These are phyloP conservation scores for Heliconius nattereri DNA, from an alignment of 1,140 invertebrate genomes.

Conservation along the genomic window DNA sequence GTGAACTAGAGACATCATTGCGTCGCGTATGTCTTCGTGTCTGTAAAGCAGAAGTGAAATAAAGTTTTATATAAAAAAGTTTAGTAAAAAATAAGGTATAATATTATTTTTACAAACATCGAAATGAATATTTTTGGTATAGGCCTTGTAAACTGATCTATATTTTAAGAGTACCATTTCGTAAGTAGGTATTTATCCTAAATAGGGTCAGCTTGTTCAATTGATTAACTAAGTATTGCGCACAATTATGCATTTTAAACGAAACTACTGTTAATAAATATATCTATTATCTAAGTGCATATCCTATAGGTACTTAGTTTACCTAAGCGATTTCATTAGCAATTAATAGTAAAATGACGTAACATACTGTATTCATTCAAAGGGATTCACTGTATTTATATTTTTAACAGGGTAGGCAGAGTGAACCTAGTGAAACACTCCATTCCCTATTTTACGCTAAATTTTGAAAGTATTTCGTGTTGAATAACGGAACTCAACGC, in stretches of 20 bases:
- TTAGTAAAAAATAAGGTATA: background rate
- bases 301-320: background rate
- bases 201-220: conserved; percentile 15
- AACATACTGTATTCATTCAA: conserved; percentile 31
- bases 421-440: too few species aligned
- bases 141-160: background rate
- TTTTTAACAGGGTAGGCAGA: too few species aligned
- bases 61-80: too few species aligned
- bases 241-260: conserved; percentile 14
- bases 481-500: too few species aligned
- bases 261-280: background rate
- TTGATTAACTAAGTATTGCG: conserved; percentile 17
- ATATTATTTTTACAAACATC: background rate
- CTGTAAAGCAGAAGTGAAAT: conserved; percentile 75
- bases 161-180: background rate
- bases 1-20: conserved; percentile 90
- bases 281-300: background rate
- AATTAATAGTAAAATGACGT: conserved; percentile 26
- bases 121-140: background rate
- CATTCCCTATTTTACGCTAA: too few species aligned
- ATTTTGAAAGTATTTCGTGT: too few species aligned
- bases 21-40: conserved; percentile 90
- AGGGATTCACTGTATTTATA: conserved; percentile 13
- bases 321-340: conserved; percentile 3
- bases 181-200: background rate